Percentiles rank a stretch among this genome's conserved stretches.
Evolutionary conservation across 1,140 invertebrate genomes (phyloP).

Genomic region (Sycophila sp.): DNA sequence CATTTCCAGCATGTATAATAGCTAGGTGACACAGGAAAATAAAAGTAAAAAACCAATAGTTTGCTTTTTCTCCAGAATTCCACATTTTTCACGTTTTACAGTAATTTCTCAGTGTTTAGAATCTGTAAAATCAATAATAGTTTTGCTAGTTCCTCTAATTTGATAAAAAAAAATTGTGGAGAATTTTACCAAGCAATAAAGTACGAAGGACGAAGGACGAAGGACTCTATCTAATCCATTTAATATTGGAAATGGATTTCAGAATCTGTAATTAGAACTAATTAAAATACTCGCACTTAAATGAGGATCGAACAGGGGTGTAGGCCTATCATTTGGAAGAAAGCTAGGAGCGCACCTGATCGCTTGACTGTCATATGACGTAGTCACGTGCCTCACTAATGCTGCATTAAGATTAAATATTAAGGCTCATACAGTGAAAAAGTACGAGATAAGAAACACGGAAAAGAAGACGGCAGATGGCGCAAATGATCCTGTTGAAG

Average conservation of each 20-base stretch:
- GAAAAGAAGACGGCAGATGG: too few species aligned
- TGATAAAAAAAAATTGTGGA: too few species aligned
- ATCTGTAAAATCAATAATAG: neutral
- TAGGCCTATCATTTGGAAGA: neutral
- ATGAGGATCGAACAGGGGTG: neutral
- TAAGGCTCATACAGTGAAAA: too few species aligned
- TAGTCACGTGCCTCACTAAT: constrained; percentile 18
- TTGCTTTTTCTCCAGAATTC: neutral
- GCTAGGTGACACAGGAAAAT: constrained; percentile 59
- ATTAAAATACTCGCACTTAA: neutral
- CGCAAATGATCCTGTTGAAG: too few species aligned
- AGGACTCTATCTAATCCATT: neutral
- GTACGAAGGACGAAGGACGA: neutral
- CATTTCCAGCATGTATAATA: constrained; percentile 55
- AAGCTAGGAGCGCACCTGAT: neutral
- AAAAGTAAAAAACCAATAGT: neutral
- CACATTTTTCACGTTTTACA: neutral
- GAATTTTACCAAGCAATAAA: neutral
- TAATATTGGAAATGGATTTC: neutral
- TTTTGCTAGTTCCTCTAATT: neutral
- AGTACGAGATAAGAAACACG: too few species aligned
- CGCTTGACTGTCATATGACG: constrained; percentile 16
- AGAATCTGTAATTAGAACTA: neutral
- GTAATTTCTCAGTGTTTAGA: neutral
- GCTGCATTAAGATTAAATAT: too few species aligned